Evolutionary conservation across 2,113 vertebrate species (phyloP), one percentile per base, ranked within the genome.

Genomic region (Xyrauchen texanus): DNA sequence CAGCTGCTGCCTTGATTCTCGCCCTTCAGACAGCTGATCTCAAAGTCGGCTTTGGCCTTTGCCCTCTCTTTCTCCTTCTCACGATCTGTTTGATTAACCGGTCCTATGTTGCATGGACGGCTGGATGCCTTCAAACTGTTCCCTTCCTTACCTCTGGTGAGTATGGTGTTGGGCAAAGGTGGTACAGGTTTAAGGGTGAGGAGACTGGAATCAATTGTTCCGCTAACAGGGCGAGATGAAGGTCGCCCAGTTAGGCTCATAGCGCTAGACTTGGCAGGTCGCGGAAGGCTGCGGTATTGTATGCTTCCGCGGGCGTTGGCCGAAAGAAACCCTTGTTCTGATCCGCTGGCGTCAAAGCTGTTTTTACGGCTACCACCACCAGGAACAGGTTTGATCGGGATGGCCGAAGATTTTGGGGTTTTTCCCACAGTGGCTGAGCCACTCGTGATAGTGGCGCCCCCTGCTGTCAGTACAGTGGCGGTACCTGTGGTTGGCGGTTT

Each of bases 241-340:
- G 90, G 82, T 0, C 96, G 93, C 6, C 97, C 95, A 0, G 96
- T 98, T 81, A 98, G 94, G 0, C 95, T 98, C 93, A 99, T 95
- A 42, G 96, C 91, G 85, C 96, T 97, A 47, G 97, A 97, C 82
- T 98, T 99, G 88, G 97, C 97, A 0, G 97, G 97, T 3, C 98
- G 95, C 10, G 97, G 98, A 78, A 99, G 92, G 90, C 97, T 99
- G 81, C 97, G 96, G 87, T 98, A 98, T 85, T 99, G 98, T 86
- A 98, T 95, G 89, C 96, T 97, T 82, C 94, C 93, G 5, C 98
- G 94, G 74, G 94, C 93, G 0, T 92, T 95, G 0, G 96, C 94
- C 0, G 95, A 94, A 76, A 98, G 85, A 84, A 98, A 99, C 10
- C 96, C 94, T 77, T 97, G 95, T 0, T 92, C 91, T 0, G 92